These are phyloP conservation scores for Takifugu flavidus DNA, from an alignment of 2,113 vertebrate genomes.

Conservation along the genomic window DNA sequence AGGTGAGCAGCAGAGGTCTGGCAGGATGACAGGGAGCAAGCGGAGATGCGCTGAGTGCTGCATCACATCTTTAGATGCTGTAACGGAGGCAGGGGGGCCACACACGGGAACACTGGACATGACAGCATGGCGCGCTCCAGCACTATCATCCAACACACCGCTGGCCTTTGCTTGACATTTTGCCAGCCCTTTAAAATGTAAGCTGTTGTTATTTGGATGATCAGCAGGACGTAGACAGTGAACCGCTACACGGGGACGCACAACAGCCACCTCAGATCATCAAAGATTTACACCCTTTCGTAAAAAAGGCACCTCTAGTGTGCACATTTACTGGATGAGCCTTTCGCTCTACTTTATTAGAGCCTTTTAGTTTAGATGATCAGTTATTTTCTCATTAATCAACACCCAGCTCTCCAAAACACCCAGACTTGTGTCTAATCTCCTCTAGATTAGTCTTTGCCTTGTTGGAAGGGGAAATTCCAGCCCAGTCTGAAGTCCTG, in stretches of 20 bases:
- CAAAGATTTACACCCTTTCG: too few species aligned
- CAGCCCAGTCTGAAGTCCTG: too few species aligned
- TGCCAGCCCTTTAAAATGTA: conserved; percentile 3
- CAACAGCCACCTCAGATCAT: too few species aligned
- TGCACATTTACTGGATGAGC: too few species aligned
- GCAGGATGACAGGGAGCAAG: conserved; percentile 56
- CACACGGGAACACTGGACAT: conserved; percentile 1
- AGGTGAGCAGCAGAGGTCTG: conserved; percentile 22
- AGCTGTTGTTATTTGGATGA: conserved; percentile 6
- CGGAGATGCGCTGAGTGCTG: conserved; percentile 41
- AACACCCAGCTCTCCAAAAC: too few species aligned
- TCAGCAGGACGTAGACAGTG: background rate
- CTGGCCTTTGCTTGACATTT: background rate
- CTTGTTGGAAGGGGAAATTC: too few species aligned
- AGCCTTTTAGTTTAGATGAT: too few species aligned
- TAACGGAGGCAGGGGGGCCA: background rate
- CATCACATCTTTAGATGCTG: conserved; percentile 16
- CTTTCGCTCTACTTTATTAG: too few species aligned
- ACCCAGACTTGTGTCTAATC: too few species aligned
- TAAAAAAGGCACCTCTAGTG: too few species aligned
- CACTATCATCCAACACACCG: background rate
- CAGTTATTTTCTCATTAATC: too few species aligned
- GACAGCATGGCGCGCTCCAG: background rate
- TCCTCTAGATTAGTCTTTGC: too few species aligned
- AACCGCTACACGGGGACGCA: background rate